phyloP scores from a whole-genome alignment of 2,797 vertebrate genomes.

The Caiman crocodilus region DNA sequence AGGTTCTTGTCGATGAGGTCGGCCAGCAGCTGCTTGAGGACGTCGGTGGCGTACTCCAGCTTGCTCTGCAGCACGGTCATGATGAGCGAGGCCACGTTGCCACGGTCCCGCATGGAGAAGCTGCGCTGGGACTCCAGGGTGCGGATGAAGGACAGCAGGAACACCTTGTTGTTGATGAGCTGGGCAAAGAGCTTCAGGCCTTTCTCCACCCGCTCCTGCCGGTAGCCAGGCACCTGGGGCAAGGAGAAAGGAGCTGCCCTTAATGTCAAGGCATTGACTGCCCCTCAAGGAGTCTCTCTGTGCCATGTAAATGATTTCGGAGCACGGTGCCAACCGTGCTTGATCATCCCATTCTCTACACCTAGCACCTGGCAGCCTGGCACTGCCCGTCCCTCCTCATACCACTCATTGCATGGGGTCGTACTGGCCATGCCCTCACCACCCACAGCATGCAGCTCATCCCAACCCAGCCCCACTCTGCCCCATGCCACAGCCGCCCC shows the following conservation, averaged over 20 bases:
- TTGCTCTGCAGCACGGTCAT: conserved; percentile 98
- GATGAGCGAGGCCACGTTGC: conserved; percentile 97
- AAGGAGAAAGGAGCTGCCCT: not conserved
- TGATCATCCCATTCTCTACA: too few relatives aligned
- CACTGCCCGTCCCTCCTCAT: too few relatives aligned
- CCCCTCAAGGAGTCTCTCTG: not conserved
- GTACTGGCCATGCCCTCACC: not conserved
- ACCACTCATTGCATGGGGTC: too few relatives aligned
- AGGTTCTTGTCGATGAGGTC: conserved; percentile 99
- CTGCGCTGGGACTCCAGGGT: conserved; percentile 96
- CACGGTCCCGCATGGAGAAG: conserved; percentile 98
- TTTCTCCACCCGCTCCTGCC: conserved; percentile 95
- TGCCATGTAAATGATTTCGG: not conserved
- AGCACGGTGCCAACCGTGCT: too few relatives aligned
- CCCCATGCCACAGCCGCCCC: accelerated
- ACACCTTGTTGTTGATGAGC: conserved; percentile 98
- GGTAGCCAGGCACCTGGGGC: conserved; percentile 93
- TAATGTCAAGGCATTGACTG: not conserved
- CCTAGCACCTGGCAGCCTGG: too few relatives aligned
- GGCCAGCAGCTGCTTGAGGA: conserved; percentile 95
- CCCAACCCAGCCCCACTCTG: not conserved
- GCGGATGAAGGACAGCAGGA: conserved; percentile 96
- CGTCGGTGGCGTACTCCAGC: conserved; percentile 96
- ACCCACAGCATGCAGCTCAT: not conserved
- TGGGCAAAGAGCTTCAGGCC: conserved; percentile 97